phyloP scores from a whole-genome alignment of 2,113 vertebrate genomes.

The Madoqua kirkii region DNA sequence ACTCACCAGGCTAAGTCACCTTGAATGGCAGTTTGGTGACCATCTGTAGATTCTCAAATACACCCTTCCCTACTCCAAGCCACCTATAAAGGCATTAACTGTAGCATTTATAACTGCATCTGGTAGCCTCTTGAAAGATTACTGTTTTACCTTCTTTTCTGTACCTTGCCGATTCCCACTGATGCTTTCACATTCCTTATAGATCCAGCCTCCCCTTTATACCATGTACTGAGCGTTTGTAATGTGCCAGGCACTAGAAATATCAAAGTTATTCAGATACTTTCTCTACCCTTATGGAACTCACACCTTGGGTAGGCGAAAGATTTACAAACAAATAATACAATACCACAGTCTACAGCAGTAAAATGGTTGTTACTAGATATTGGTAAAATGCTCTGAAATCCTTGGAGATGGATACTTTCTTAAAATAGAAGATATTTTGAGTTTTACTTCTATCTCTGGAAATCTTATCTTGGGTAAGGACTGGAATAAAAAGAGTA shows the following conservation, averaged over 20 bases:
- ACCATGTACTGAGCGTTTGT: neutral
- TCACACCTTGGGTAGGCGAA: neutral
- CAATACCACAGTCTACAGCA: neutral
- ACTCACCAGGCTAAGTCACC: neutral
- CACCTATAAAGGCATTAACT: neutral
- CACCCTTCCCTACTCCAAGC: neutral
- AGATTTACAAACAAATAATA: conserved; percentile 23
- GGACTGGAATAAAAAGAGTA: neutral
- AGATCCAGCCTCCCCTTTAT: neutral
- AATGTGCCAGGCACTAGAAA: neutral
- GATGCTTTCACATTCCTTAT: neutral
- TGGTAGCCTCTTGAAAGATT: neutral
- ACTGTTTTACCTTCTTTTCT: conserved; percentile 30
- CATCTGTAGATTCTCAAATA: neutral
- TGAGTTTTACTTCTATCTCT: conserved; percentile 28
- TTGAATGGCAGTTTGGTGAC: neutral
- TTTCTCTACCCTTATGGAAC: neutral
- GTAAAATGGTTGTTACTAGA: neutral
- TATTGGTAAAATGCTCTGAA: conserved; percentile 27
- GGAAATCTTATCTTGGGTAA: conserved; percentile 4
- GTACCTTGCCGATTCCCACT: neutral
- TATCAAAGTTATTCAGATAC: neutral
- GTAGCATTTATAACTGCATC: neutral
- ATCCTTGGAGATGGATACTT: conserved; percentile 12
- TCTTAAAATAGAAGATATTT: conserved; percentile 13